Conservation (phyloP, 2,888 invertebrate genomes). For the Asteroscopus sphinx region DNA sequence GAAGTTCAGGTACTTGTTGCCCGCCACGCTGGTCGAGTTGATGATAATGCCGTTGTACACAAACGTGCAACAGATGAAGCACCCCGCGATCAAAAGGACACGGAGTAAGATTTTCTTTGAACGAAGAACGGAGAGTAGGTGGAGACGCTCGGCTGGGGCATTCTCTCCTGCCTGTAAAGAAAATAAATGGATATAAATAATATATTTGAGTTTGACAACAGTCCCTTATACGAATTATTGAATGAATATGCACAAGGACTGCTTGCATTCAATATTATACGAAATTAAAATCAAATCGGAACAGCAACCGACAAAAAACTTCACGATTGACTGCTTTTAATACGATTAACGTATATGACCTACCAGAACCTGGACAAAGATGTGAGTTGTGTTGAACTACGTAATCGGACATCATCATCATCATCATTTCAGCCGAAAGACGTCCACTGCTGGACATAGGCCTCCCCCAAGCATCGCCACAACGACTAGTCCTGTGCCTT, state of each 20-base stretch:
- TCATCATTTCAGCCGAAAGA: too few relatives aligned
- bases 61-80: conserved; percentile 93
- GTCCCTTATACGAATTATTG: too few relatives aligned
- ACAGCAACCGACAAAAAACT: not conserved
- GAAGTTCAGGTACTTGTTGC: conserved; percentile 94
- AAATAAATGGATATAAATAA: too few relatives aligned
- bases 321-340: conserved; percentile 3
- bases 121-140: conserved; percentile 71
- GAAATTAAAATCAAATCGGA: conserved; percentile 18
- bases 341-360: conserved; percentile 25
- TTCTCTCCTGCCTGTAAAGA: conserved; percentile 59
- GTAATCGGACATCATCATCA: too few relatives aligned
- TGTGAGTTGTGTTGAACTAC: too few relatives aligned
- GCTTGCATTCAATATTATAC: not conserved
- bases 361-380: not conserved
- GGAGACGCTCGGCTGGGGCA: conserved; percentile 49
- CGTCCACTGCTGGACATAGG: too few relatives aligned
- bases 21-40: conserved; percentile 93
- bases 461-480: too few relatives aligned
- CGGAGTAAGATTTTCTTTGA: conserved; percentile 77
- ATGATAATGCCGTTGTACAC: conserved; percentile 94
- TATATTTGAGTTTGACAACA: too few relatives aligned
- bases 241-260: too few relatives aligned
- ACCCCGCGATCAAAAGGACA: conserved; percentile 81
- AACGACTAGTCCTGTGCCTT: too few relatives aligned